A percentile compares a stretch with the other conserved stretches of the same genome.
phyloP scores from a whole-genome alignment of 1,140 invertebrate species.

The Propsilocerus akamusi region DNA sequence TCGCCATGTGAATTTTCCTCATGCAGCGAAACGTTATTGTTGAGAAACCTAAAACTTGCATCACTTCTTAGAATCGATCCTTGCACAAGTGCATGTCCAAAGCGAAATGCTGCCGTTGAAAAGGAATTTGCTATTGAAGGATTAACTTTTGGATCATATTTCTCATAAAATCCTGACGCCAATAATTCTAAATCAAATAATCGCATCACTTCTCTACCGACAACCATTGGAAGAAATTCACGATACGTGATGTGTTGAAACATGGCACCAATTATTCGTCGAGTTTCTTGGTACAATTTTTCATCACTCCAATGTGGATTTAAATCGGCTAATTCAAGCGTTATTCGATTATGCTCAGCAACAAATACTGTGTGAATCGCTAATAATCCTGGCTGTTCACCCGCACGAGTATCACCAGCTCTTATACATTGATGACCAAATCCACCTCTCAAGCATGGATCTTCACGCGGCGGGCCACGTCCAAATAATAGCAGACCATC shows the following conservation, averaged over 20 bases:
- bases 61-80: conserved; percentile 47
- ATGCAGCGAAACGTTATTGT: conserved; percentile 45
- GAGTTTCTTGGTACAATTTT: conserved; percentile 69
- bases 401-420: conserved; percentile 61
- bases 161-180: conserved; percentile 40
- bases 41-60: conserved; percentile 25
- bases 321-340: conserved; percentile 47
- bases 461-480: conserved; percentile 35
- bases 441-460: conserved; percentile 43
- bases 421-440: conserved; percentile 47
- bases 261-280: conserved; percentile 62
- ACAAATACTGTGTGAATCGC: conserved; percentile 77
- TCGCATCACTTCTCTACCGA: conserved; percentile 53
- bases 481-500: conserved; percentile 54
- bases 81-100: conserved; percentile 87
- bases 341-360: conserved; percentile 78
- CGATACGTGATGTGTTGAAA: conserved; percentile 77
- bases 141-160: conserved; percentile 66
- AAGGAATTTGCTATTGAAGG: conserved; percentile 82
- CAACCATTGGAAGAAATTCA: conserved; percentile 70
- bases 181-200: conserved; percentile 47
- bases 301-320: conserved; percentile 82
- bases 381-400: conserved; percentile 72
- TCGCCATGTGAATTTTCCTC: conserved; percentile 39
- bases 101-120: conserved; percentile 83